phyloP scores from a whole-genome alignment of 2,113 vertebrate genomes.

The Gallinago jamesoni region DNA sequence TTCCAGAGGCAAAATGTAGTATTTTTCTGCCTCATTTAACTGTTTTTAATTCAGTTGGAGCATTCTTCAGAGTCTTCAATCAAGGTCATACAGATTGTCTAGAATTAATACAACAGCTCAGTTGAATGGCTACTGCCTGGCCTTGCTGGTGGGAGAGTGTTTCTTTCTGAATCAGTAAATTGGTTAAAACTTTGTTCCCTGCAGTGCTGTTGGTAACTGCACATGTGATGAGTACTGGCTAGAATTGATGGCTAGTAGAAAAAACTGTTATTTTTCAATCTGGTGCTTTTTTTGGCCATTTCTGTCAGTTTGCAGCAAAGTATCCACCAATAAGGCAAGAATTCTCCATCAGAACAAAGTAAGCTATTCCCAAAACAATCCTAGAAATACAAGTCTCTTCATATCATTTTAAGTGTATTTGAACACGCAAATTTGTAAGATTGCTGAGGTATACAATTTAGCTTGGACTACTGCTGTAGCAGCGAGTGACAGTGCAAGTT shows the following conservation, averaged over 20 bases:
- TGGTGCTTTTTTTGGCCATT: neutral
- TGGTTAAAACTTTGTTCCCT: neutral
- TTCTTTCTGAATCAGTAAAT: neutral
- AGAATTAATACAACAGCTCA: neutral
- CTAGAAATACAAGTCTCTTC: neutral
- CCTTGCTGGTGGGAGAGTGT: fast-evolving
- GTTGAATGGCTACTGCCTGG: neutral
- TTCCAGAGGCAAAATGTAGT: neutral
- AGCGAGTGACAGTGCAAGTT: neutral
- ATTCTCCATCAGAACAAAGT: neutral
- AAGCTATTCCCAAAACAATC: neutral
- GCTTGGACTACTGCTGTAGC: neutral
- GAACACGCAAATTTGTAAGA: neutral
- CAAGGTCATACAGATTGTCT: fast-evolving
- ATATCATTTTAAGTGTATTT: neutral
- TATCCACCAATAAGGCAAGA: neutral
- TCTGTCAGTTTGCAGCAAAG: neutral
- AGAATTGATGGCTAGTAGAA: neutral
- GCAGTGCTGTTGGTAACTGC: neutral
- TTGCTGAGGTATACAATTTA: neutral
- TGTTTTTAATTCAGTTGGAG: neutral
- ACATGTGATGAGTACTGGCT: neutral
- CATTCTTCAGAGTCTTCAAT: neutral
- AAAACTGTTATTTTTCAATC: neutral
- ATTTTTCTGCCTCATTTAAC: neutral